Conservation (phyloP, 2,797 vertebrate genomes). For the Fistularia tabacaria region DNA sequence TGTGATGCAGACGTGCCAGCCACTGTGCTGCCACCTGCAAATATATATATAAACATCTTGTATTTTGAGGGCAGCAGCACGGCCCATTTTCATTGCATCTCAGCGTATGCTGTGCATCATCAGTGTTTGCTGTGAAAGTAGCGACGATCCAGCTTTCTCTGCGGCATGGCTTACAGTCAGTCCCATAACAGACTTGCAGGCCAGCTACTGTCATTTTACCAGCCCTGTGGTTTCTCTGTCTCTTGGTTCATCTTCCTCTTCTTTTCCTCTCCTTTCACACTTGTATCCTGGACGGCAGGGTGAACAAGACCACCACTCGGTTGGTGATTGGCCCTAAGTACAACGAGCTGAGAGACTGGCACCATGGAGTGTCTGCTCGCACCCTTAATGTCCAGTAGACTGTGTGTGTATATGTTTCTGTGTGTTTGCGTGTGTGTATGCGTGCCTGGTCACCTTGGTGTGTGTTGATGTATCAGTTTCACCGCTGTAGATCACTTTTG, state of each 20-base stretch:
- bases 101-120: slow-evolving; percentile 6
- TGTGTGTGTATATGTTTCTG: slow-evolving; percentile 19
- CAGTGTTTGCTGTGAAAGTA: slow-evolving; percentile 7
- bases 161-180: slow-evolving; percentile 30
- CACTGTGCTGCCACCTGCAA: too few species aligned
- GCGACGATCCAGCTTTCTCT: slow-evolving; percentile 1
- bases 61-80: too few species aligned
- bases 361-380: slow-evolving; percentile 96
- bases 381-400: slow-evolving; percentile 94
- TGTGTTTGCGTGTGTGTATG: slow-evolving; percentile 7
- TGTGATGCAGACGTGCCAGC: too few species aligned
- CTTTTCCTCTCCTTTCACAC: slow-evolving; percentile 14
- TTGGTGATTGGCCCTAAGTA: slow-evolving; percentile 91
- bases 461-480: slow-evolving; percentile 6
- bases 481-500: slow-evolving; percentile 9
- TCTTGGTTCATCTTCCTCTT: slow-evolving; percentile 12
- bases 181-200: background rate
- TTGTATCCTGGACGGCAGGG: slow-evolving; percentile 68
- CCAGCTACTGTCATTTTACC: slow-evolving; percentile 6
- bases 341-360: slow-evolving; percentile 96
- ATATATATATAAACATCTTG: too few species aligned
- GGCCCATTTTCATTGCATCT: background rate
- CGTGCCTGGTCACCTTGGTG: slow-evolving; percentile 11
- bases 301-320: slow-evolving; percentile 82
- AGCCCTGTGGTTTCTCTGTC: slow-evolving; percentile 31